Evolutionary conservation across 1,140 invertebrate species (phyloP), one percentile per base, ranked within the genome.

Genomic region (Dendrolimus kikuchii): DNA sequence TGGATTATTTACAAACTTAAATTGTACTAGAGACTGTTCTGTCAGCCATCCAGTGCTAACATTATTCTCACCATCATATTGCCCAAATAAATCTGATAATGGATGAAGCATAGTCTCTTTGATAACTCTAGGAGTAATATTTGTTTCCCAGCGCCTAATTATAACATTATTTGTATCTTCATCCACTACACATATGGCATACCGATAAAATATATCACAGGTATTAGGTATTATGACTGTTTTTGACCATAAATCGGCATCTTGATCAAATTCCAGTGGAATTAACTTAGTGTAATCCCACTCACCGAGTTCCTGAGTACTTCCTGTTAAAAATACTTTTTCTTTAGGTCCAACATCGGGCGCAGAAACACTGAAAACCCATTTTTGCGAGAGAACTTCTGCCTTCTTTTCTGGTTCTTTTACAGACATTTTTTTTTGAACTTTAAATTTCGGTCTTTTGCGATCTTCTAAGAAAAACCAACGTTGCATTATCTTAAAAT

Each of bases 21-120:
- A 91, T 79, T 98, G 96, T 47, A 98, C 90, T 49, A 96, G 89
- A 39, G 93, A 93, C 78, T 98, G 95, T 55, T 92, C 90, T 37
- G 93, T 96, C 1, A 98, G 84, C 96, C 96, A 98, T 0, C 96
- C 96, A 49, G 90, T 90, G 68, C 94, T 93, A 7, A 96, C 86
- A 61, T 90, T 91, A 38, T 88, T 85, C 42, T 87, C 84, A 10
- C 90, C 89, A 71, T 92, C 90, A 78, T 91, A 89, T 59, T 89
- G 88, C 9, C 95, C 93, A 86, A 94, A 94, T 39, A 84, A 88
- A 62, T 90, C 88, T 50, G 65, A 74, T 43, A 64, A 60, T 37
- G 74, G 68, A 42, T 74, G 66, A 6, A 71, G 52, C 55, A 65
- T 68, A 49, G 49, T 74, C 58, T 74, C 65, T 55, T 68, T 71